Base-by-base conservation (phyloP, 1,140 invertebrate genomes). In the Plodia interpunctella region DNA sequence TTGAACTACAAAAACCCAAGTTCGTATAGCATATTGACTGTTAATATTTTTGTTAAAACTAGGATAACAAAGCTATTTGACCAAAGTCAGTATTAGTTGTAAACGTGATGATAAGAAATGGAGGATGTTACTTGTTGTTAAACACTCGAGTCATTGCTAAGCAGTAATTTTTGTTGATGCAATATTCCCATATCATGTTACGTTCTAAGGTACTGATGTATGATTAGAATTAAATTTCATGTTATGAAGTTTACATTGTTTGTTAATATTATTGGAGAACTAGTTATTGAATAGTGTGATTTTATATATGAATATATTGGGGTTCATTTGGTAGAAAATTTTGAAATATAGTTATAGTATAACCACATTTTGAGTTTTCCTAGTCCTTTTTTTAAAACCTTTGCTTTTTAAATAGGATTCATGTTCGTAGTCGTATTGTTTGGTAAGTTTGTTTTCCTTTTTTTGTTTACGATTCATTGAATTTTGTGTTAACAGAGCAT, bases 251-350 rank as follows among this genome's bases (percentile, higher is more conserved):
- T 80, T 78, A 80, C 74, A 78, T 88, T 87, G 83, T 84, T 88
- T 87, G 80, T 87, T 88, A 87, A 87, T 88, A 74, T 87, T 88
- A 87, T 88, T 87, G 80, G 76, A 83, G 61, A 72, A 70, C 65
- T 80, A 83, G 80, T 72, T 82, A 76, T 82, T 74, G 66, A 76
- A 76, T 86, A 87, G 86, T 80, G 84, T 88, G 84, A 88, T 87
- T 88, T 88, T 88, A 88, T 89, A 87, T 89, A 87, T 89, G 82
- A 87, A 87, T 84, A 87, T 87, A 87, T 87, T 81, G 83, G 84
- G 86, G 86, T 89, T 86, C 87, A 87, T 74, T 83, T 87, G 84
- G 84, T 89, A 89, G 86, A 85, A 83, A 85, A 82, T 74, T 87
- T 87, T 83, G 83, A 85, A 25, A 53, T 84, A 85, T 84, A 78